These are phyloP conservation scores for Drosophila suboccidentalis DNA, from an alignment of 2,888 invertebrate species.

Conservation along the genomic window DNA sequence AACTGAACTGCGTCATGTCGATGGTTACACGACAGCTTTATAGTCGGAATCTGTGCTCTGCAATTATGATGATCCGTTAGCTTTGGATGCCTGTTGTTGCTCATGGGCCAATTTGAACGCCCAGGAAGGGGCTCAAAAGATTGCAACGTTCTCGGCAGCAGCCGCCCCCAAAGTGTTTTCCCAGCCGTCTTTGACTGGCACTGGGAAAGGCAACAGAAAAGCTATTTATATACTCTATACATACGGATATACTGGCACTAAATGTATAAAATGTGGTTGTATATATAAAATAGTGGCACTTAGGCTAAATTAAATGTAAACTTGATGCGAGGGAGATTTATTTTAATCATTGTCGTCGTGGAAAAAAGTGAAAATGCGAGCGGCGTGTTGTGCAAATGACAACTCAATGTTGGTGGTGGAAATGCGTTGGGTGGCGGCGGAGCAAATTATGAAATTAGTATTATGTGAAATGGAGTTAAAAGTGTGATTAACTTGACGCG, in stretches of 20 bases:
- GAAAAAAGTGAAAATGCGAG: conserved; percentile 57
- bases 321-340: conserved; percentile 43
- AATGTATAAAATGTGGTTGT: not conserved
- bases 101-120: conserved; percentile 43
- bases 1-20: conserved; percentile 35
- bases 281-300: conserved; percentile 30
- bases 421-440: conserved; percentile 57
- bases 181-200: conserved; percentile 11
- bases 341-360: conserved; percentile 40
- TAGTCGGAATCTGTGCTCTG: conserved; percentile 35
- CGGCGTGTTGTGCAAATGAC: conserved; percentile 31
- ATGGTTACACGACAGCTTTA: conserved; percentile 49
- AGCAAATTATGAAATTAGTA: conserved; percentile 80
- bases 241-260: not conserved
- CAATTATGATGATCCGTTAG: conserved; percentile 76
- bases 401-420: conserved; percentile 42
- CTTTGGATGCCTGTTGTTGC: conserved; percentile 10
- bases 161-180: conserved; percentile 35
- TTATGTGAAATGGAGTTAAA: conserved; percentile 81
- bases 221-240: not conserved
- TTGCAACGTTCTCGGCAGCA: conserved; percentile 23
- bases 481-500: conserved; percentile 75
- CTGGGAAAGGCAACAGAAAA: conserved; percentile 21
- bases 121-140: conserved; percentile 38
- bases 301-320: conserved; percentile 65